These are phyloP conservation scores for Toxotes jaculatrix DNA, from an alignment of 2,113 vertebrate species.

Conservation along the genomic window DNA sequence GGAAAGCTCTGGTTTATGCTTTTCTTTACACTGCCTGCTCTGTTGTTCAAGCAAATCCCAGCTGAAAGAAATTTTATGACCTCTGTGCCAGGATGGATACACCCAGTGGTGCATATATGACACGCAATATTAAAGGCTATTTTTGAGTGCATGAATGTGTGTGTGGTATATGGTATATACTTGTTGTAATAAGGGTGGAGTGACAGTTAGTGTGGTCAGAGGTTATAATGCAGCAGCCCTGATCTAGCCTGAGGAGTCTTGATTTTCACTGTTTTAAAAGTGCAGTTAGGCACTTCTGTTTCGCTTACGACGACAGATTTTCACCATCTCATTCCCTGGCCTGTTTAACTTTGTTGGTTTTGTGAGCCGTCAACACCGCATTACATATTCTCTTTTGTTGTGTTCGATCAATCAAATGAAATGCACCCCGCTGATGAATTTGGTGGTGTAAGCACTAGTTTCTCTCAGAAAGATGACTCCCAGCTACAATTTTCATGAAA, in stretches of 20 bases:
- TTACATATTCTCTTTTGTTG: slow-evolving; percentile 64
- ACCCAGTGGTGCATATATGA: slow-evolving; percentile 17
- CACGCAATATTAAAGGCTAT: slow-evolving; percentile 52
- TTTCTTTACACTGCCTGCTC: slow-evolving; percentile 13
- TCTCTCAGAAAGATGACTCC: slow-evolving; percentile 1
- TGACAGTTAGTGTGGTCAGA: slow-evolving; percentile 42
- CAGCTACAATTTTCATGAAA: background rate
- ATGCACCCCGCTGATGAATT: slow-evolving; percentile 8
- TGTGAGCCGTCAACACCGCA: slow-evolving; percentile 49
- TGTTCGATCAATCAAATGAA: slow-evolving; percentile 48
- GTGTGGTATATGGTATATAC: background rate
- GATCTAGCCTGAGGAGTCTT: slow-evolving; percentile 44
- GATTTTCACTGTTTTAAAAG: slow-evolving; percentile 70
- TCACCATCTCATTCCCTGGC: slow-evolving; percentile 35
- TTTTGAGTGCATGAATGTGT: slow-evolving; percentile 38
- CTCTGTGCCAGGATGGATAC: slow-evolving; percentile 42
- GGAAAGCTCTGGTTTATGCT: slow-evolving; percentile 29
- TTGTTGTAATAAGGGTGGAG: slow-evolving; percentile 31
- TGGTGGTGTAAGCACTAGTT: background rate
- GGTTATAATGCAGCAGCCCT: slow-evolving; percentile 38
- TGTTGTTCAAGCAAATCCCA: slow-evolving; percentile 39
- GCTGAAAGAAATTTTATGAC: slow-evolving; percentile 69
- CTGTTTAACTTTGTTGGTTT: slow-evolving; percentile 53
- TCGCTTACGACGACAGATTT: slow-evolving; percentile 67
- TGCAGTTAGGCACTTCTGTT: slow-evolving; percentile 68